Conservation (phyloP, 1,140 invertebrate species). For the Manduca sexta region DNA sequence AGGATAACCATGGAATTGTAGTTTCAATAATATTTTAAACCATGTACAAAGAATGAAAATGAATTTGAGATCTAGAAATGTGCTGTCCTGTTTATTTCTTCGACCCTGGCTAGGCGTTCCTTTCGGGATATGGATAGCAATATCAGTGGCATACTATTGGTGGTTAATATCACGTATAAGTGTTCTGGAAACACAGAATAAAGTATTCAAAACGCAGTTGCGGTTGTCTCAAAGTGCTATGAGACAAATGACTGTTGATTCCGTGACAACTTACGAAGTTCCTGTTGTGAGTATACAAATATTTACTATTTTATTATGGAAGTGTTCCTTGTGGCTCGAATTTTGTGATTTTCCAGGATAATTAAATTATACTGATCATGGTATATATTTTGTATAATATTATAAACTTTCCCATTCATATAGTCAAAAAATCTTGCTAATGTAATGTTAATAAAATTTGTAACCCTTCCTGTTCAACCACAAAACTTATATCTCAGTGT, state of each 20-base stretch:
- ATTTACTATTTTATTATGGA: not conserved
- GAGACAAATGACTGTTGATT: conserved; percentile 38
- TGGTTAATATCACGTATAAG: conserved; percentile 62
- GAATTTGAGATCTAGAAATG: conserved; percentile 57
- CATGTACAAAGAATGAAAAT: conserved; percentile 20
- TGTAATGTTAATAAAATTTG: no score
- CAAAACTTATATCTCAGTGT: no score
- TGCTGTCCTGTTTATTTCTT: conserved; percentile 55
- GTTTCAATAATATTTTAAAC: not conserved
- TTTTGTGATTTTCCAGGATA: no score
- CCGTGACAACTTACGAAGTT: conserved; percentile 37
- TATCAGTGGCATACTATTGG: conserved; percentile 60
- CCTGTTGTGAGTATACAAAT: conserved; percentile 40
- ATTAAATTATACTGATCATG: no score
- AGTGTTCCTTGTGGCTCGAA: not conserved
- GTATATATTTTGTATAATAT: no score
- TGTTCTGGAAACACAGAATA: conserved; percentile 60
- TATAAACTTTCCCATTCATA: no score
- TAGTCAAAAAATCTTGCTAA: no score
- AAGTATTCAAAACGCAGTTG: conserved; percentile 59
- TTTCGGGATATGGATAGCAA: conserved; percentile 54
- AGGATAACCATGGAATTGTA: no score
- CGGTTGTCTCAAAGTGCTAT: conserved; percentile 43
- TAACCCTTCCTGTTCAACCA: no score
- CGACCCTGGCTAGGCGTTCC: conserved; percentile 66